phyloP scores from a whole-genome alignment of 2,888 invertebrate genomes.

The Ophion obscuratus region DNA sequence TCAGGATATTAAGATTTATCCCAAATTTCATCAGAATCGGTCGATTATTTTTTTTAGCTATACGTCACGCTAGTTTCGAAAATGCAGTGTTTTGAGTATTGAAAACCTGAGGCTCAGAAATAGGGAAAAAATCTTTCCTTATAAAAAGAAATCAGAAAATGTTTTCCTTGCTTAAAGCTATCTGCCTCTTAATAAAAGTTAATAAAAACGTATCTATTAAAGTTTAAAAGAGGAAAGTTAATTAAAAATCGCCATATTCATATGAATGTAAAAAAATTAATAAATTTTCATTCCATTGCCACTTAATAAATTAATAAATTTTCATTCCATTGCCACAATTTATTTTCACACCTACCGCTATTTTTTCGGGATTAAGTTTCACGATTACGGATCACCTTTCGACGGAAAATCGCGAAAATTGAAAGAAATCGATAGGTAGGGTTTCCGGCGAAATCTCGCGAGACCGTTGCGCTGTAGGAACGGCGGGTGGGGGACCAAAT shows the following conservation, averaged over 20 bases:
- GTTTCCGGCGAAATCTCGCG: constrained; percentile 8
- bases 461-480: constrained; percentile 19
- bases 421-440: not conserved
- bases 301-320: not conserved
- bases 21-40: too few species aligned
- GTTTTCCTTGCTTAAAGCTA: too few species aligned
- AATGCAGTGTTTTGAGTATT: too few species aligned
- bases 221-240: not conserved
- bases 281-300: not conserved
- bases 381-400: not conserved
- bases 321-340: not conserved
- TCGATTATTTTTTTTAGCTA: too few species aligned
- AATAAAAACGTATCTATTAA: too few species aligned
- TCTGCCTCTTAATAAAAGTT: too few species aligned
- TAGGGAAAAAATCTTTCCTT: too few species aligned
- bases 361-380: not conserved
- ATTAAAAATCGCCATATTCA: not conserved
- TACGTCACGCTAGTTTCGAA: too few species aligned
- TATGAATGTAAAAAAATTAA: not conserved
- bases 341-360: not conserved
- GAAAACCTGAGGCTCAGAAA: too few species aligned
- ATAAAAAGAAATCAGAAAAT: too few species aligned
- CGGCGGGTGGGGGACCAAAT: too few species aligned
- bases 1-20: too few species aligned
- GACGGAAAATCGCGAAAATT: not conserved